Evolutionary conservation across 2,797 vertebrate genomes (phyloP), one percentile per base, ranked within the genome.

Genomic region (Enteromius afrohamiltoni): DNA sequence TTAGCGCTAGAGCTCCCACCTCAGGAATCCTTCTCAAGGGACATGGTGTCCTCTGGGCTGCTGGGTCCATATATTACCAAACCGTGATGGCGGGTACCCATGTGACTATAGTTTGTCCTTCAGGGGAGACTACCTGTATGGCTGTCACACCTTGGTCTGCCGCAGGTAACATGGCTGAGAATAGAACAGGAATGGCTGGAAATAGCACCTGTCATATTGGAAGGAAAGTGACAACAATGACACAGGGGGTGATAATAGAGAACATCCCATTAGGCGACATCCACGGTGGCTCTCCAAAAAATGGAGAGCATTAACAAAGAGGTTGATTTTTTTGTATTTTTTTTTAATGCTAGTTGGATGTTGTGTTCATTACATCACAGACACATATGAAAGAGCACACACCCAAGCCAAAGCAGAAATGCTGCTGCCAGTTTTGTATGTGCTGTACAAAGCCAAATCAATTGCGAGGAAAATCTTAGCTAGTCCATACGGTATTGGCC

Each of bases 161-260:
- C 14, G 31, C 69, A 76, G 79, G 83, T 79, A 76, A 76, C 80
- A 31, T 85, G 65, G 51, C 75, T 79, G 62, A 86, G 76, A 86
- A 86, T 79, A 82, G 76, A 77, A 69, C 51, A 19, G 31, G 64
- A 67, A 74, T 37, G 62, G 29, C 69, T 83, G 65, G 82, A 77
- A 85, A 83, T 80, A 69, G 80, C 11, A 0, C 19, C 29, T 73
- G 45, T 47, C 49, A 79, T 64, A 51, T 58, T 68, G 62, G 34
- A 82, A 75, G 70, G 68, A 82, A 53, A 82, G 31, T 67, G 47
- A 68, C 81, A 82, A 51, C 40, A 71, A 47, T 70, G 53, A 83
- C 75, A 78, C 40, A n/a, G 40, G 65, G 37, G 49, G 82, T 10
- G 49, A 23, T 77, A 77, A 58, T 37, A 45, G 49, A 60, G 64